Evolutionary conservation across 2,113 vertebrate species (phyloP).

Genomic region (Isichthys henryi): DNA sequence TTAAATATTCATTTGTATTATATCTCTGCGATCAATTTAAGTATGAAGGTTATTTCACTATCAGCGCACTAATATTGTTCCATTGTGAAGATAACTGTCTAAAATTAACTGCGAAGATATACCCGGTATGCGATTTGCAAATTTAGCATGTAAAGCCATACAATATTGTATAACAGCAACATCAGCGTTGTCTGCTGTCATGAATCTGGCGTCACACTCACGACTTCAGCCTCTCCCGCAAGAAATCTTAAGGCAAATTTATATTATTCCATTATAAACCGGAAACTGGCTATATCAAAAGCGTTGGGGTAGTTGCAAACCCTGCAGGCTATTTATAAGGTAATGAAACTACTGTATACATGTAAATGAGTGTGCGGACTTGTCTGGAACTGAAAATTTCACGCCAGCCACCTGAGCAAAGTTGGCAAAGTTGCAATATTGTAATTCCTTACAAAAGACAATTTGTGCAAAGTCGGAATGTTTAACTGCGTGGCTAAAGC

Average conservation of each 20-base stretch:
- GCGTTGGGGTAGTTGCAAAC: background rate
- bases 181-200: background rate
- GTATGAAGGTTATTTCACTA: background rate
- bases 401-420: background rate
- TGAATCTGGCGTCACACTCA: background rate
- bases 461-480: background rate
- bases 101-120: background rate
- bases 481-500: background rate
- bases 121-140: background rate
- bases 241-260: background rate
- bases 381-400: background rate
- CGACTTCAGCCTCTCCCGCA: background rate
- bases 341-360: background rate
- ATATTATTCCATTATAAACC: background rate
- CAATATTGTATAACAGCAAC: background rate
- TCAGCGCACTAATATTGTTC: background rate
- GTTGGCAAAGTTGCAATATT: background rate
- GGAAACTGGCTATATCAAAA: background rate
- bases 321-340: background rate
- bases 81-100: background rate
- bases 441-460: background rate
- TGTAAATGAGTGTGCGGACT: background rate
- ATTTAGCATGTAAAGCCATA: background rate
- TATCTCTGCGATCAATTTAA: background rate
- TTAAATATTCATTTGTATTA: background rate